These are phyloP conservation scores for Tringa solitaria DNA, from an alignment of 2,113 vertebrate species.

Conservation along the genomic window DNA sequence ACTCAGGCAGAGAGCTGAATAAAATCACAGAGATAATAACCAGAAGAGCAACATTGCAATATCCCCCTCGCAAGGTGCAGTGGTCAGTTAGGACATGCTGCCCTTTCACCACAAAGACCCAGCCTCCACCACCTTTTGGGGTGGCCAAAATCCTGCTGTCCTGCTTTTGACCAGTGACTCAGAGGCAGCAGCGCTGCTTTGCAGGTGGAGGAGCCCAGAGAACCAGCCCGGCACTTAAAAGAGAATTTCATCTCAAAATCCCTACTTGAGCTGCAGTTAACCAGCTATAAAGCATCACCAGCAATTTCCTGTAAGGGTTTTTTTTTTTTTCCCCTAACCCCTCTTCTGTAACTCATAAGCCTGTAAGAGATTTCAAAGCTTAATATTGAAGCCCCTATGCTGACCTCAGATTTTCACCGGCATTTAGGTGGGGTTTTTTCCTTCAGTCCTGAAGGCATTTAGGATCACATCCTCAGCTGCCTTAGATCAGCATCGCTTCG, in stretches of 20 bases:
- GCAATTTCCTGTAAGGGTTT: not conserved
- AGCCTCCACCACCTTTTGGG: not conserved
- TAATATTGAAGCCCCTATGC: not conserved
- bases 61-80: not conserved
- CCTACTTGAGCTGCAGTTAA: not conserved
- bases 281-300: not conserved
- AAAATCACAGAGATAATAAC: not conserved
- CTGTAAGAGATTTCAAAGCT: not conserved
- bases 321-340: not conserved
- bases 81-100: not conserved
- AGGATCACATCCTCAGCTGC: conserved; percentile 2
- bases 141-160: not conserved
- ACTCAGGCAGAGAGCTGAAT: not conserved
- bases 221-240: not conserved
- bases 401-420: not conserved
- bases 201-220: not conserved
- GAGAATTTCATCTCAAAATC: not conserved
- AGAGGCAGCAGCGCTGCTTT: not conserved
- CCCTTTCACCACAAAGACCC: not conserved
- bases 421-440: not conserved
- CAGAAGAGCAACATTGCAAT: not conserved
- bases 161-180: not conserved
- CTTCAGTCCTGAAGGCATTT: not conserved
- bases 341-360: not conserved
- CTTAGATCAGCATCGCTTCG: not conserved